Evolutionary conservation across 2,113 vertebrate genomes (phyloP).

Genomic region (Pantherophis guttatus): DNA sequence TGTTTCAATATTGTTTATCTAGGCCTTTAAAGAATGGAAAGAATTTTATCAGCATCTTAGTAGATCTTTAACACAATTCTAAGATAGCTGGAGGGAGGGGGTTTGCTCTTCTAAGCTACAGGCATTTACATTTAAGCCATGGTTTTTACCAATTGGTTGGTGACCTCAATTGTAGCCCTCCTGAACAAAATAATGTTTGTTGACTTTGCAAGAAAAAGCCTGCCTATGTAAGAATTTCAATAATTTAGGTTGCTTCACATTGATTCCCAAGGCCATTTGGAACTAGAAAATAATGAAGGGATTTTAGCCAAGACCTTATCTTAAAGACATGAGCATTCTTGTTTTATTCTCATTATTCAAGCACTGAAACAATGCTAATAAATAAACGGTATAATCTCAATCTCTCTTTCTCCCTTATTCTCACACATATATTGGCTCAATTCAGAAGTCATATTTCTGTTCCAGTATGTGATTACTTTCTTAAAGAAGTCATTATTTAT

Average conservation of each 20-base stretch:
- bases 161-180: not conserved
- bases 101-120: slow-evolving; percentile 39
- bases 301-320: slow-evolving; percentile 33
- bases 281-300: slow-evolving; percentile 28
- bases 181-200: slow-evolving; percentile 42
- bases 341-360: slow-evolving; percentile 13
- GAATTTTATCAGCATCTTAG: slow-evolving; percentile 57
- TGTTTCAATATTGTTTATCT: slow-evolving; percentile 15
- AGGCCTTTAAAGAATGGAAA: slow-evolving; percentile 52
- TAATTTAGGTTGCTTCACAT: slow-evolving; percentile 32
- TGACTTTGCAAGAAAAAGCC: slow-evolving; percentile 42
- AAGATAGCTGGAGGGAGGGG: slow-evolving; percentile 43
- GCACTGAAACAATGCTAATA: not conserved
- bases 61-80: slow-evolving; percentile 35
- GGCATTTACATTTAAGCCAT: slow-evolving; percentile 21
- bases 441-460: not conserved
- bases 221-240: slow-evolving; percentile 34
- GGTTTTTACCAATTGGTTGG: slow-evolving; percentile 35
- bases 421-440: not conserved
- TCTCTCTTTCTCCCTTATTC: not conserved
- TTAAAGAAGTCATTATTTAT: not conserved
- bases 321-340: not conserved
- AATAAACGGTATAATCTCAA: not conserved
- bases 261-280: slow-evolving; percentile 44
- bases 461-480: not conserved